A percentile compares a stretch with the other conserved stretches of the same genome.
These are phyloP conservation scores for Andricus curvator DNA, from an alignment of 2,888 invertebrate species.

Conservation along the genomic window DNA sequence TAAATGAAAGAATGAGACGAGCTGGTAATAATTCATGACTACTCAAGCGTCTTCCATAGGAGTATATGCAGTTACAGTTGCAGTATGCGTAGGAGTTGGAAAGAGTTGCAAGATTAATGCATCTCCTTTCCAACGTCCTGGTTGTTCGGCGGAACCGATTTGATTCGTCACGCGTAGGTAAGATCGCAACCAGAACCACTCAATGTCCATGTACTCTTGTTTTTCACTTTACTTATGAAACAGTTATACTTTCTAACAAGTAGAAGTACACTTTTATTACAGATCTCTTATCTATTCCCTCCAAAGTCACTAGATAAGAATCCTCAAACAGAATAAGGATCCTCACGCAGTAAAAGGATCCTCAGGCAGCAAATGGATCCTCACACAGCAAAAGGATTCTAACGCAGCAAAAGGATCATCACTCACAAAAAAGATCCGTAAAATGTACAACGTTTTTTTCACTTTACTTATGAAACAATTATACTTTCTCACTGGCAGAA, in stretches of 20 bases:
- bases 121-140: constrained; percentile 50
- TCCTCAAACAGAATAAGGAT: not conserved
- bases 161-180: constrained; percentile 45
- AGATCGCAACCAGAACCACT: constrained; percentile 16
- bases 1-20: constrained; percentile 51
- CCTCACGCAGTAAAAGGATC: too few relatives aligned
- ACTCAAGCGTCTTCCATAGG: constrained; percentile 41
- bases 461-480: constrained; percentile 8
- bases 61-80: constrained; percentile 46
- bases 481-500: constrained; percentile 12
- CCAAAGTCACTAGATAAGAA: constrained; percentile 12
- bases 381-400: too few relatives aligned
- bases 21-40: constrained; percentile 52
- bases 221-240: constrained; percentile 36
- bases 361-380: too few relatives aligned
- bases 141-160: constrained; percentile 43
- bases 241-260: constrained; percentile 17
- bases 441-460: not conserved
- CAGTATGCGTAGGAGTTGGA: constrained; percentile 54
- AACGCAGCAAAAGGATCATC: too few relatives aligned
- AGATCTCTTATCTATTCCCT: not conserved
- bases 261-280: not conserved
- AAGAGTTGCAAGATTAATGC: constrained; percentile 55
- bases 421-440: too few relatives aligned
- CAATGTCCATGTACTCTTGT: constrained; percentile 2